Evolutionary conservation across 2,113 vertebrate species (phyloP).

Genomic region (Carassius carassius): DNA sequence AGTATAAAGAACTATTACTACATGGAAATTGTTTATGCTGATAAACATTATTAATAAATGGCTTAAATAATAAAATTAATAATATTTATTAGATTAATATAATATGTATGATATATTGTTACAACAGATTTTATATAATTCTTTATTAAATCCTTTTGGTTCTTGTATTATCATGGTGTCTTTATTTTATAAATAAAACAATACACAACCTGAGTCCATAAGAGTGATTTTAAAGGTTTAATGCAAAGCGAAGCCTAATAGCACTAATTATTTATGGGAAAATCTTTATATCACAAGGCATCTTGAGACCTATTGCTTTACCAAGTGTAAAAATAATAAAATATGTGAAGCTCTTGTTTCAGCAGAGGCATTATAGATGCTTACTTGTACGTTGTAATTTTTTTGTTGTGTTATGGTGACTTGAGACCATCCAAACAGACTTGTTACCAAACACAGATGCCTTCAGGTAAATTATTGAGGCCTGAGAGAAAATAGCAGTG

Average conservation of each 20-base stretch:
- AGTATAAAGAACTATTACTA: neutral
- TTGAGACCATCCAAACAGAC: neutral
- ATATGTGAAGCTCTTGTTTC: neutral
- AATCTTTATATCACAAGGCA: neutral
- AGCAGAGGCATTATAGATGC: neutral
- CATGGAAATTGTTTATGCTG: neutral
- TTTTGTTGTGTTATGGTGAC: neutral
- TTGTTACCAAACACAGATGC: slow-evolving; percentile 12
- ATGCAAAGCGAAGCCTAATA: neutral
- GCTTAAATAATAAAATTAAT: neutral
- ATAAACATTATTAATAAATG: neutral
- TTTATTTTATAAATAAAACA: neutral
- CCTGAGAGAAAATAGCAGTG: slow-evolving; percentile 15
- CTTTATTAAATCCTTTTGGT: neutral
- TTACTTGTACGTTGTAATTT: neutral
- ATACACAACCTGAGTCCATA: neutral
- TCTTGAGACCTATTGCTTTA: neutral
- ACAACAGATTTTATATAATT: neutral
- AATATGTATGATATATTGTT: neutral
- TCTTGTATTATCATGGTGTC: too few species aligned
- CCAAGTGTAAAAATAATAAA: neutral
- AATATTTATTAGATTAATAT: neutral
- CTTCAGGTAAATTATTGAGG: neutral
- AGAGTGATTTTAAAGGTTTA: neutral
- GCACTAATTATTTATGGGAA: neutral